Evolutionary conservation across 2,888 invertebrate genomes (phyloP).

Genomic region (Chalcosyrphus nemorum): DNA sequence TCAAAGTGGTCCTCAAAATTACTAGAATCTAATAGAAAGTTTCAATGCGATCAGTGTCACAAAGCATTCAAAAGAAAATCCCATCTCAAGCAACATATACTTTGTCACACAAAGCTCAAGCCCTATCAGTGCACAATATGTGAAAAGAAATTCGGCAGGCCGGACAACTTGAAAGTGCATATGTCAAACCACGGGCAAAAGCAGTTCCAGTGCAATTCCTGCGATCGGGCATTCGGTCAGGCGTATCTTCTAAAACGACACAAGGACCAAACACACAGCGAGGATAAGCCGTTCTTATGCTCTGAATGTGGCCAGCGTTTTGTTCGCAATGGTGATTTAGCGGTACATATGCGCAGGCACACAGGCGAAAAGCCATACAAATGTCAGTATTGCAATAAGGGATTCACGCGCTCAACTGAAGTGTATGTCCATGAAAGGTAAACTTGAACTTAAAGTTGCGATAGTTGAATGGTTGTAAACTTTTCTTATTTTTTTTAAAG

Average conservation of each 20-base stretch:
- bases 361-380: conserved; percentile 85
- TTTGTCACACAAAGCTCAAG: conserved; percentile 78
- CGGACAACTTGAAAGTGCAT: conserved; percentile 83
- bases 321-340: conserved; percentile 84
- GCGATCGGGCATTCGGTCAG: conserved; percentile 77
- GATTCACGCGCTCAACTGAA: conserved; percentile 84
- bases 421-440: conserved; percentile 85
- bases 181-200: conserved; percentile 83
- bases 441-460: conserved; percentile 9
- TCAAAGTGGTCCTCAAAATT: background rate
- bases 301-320: conserved; percentile 85
- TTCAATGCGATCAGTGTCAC: conserved; percentile 81
- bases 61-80: conserved; percentile 81
- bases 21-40: conserved; percentile 78
- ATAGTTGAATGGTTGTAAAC: too few species aligned
- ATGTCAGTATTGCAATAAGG: conserved; percentile 84
- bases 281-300: conserved; percentile 84
- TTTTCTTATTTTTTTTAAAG: conserved; percentile 61
- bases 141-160: conserved; percentile 82
- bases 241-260: conserved; percentile 78
- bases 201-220: conserved; percentile 78
- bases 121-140: conserved; percentile 83
- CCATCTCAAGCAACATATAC: conserved; percentile 80
- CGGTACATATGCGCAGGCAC: conserved; percentile 84
- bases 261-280: conserved; percentile 79